Evolutionary conservation across 2,113 vertebrate genomes (phyloP).

Genomic region (Ophthalmolycus amberensis): DNA sequence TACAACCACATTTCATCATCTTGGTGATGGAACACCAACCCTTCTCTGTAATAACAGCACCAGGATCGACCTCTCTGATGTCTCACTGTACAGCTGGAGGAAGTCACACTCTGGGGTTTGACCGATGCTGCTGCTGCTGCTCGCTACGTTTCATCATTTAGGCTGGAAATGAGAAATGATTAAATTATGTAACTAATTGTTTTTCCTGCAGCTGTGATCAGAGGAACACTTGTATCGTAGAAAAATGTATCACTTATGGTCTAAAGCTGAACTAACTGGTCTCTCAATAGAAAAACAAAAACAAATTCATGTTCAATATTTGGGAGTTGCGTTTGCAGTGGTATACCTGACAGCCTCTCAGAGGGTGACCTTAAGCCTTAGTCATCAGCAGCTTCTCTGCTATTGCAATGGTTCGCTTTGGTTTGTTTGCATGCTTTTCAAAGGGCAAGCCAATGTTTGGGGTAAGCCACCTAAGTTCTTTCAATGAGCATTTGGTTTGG

Average conservation of each 20-base stretch:
- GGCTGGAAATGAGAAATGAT: not conserved
- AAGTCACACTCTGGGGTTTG: too few species aligned
- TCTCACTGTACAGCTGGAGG: too few species aligned
- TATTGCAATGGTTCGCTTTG: not conserved
- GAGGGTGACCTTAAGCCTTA: constrained; percentile 12
- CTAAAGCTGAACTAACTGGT: not conserved
- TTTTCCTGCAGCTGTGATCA: not conserved
- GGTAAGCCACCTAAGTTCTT: constrained; percentile 20
- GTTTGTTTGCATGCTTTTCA: constrained; percentile 20
- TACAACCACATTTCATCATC: constrained; percentile 16
- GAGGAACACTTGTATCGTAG: not conserved
- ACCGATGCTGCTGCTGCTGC: too few species aligned
- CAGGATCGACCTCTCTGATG: too few species aligned
- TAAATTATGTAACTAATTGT: not conserved
- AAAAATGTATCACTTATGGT: not conserved
- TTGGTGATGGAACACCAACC: constrained; percentile 5
- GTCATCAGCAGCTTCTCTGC: constrained; percentile 10
- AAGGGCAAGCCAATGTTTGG: constrained; percentile 29
- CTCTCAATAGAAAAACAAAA: not conserved
- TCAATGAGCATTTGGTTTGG: constrained; percentile 42
- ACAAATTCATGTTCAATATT: not conserved
- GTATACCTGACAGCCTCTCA: not conserved
- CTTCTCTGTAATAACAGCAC: not conserved
- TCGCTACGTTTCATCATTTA: not conserved
- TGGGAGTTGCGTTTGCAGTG: not conserved